Evolutionary conservation across 2,888 invertebrate genomes (phyloP), one percentile per base, ranked within the genome.

Genomic region (Pristionchus japonicus): DNA sequence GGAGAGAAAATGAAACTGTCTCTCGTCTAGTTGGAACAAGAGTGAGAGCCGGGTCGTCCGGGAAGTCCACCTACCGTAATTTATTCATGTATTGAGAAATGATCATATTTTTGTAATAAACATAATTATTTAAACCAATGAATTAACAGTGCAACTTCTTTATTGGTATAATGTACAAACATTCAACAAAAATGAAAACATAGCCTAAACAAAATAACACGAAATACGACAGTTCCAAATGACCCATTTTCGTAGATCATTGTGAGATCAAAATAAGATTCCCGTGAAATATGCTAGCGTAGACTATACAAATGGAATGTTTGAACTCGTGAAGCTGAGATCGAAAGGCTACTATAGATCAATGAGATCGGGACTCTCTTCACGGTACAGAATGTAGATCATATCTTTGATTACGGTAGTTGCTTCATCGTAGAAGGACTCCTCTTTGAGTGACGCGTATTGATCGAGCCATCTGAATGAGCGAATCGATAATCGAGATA

Each of bases 11-110:
- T 4, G 43, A 77, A 77, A 43, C n/a, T 43, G 49, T 31, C 43
- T 23, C 31, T 47, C n/a, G 80, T 20, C 80, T 43, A 80, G 80
- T 80, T 80, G 80, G 80, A 80, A 80, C 47, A 37, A 74, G 70
- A 74, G 70, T 1, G 15, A 74, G 70, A 74, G 37, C 70, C 70
- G 70, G 70, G 23, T n/a, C n/a, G n/a, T n/a, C n/a, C n/a, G n/a
- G n/a, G n/a, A n/a, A n/a, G n/a, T n/a, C n/a, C n/a, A n/a, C n/a
- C n/a, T n/a, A n/a, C n/a, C n/a, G n/a, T n/a, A n/a, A n/a, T n/a
- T n/a, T n/a, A n/a, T n/a, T n/a, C n/a, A n/a, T n/a, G n/a, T n/a
- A n/a, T n/a, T n/a, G n/a, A n/a, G n/a, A n/a, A n/a, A n/a, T n/a
- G n/a, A n/a, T n/a, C n/a, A n/a, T n/a, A n/a, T n/a, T n/a, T n/a